Conservation (phyloP, 2,888 invertebrate species). For the Mystacides longicornis region DNA sequence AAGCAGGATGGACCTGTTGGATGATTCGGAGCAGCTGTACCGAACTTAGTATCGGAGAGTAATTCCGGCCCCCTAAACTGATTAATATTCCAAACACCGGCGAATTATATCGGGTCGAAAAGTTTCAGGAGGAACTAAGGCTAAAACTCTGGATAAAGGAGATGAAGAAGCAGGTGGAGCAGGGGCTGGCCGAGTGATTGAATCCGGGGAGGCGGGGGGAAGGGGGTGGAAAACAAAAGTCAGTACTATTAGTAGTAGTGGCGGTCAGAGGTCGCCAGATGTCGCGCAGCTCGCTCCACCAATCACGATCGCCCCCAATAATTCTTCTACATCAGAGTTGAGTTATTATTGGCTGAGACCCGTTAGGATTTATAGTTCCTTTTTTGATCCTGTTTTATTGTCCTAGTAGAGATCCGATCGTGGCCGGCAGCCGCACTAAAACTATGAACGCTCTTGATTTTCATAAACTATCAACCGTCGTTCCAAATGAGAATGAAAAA, state of each 20-base stretch:
- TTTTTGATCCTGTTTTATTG: too few relatives aligned
- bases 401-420: too few relatives aligned
- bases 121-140: background rate
- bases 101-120: conserved; percentile 2
- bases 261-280: background rate
- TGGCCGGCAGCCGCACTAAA: too few relatives aligned
- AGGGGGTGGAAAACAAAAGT: background rate
- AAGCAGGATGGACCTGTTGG: background rate
- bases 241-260: background rate
- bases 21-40: background rate
- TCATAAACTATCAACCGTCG: too few relatives aligned
- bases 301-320: background rate
- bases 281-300: background rate
- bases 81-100: background rate
- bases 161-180: background rate
- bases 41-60: too few relatives aligned
- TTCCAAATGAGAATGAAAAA: too few relatives aligned
- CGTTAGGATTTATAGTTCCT: too few relatives aligned
- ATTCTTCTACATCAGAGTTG: background rate
- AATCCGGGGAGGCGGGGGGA: background rate
- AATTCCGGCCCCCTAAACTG: background rate
- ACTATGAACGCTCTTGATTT: too few relatives aligned
- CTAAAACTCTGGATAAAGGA: background rate
- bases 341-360: too few relatives aligned
- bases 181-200: background rate